Percentiles rank a stretch among this genome's conserved stretches.
These are phyloP conservation scores for Oscheius onirici DNA, from an alignment of 2,888 invertebrate species.

Conservation along the genomic window DNA sequence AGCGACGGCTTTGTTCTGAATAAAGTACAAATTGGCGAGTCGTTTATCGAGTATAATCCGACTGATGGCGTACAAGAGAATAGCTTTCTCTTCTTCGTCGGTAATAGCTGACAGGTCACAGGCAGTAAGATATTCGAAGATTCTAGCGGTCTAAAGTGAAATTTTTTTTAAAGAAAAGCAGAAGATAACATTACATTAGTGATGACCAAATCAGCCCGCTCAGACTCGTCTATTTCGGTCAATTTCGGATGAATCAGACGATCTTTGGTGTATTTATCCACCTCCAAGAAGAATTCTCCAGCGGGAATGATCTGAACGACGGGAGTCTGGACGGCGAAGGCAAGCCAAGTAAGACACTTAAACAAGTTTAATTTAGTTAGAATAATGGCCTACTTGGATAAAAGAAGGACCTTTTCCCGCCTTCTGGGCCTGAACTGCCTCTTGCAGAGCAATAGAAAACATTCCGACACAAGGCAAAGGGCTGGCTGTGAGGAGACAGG, in stretches of 20 bases:
- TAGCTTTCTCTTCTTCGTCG: background rate
- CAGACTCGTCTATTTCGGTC: background rate
- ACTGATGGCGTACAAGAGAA: slow-evolving; percentile 13
- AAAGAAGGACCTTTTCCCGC: background rate
- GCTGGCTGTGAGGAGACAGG: background rate
- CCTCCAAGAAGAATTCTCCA: slow-evolving; percentile 19
- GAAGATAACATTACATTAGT: background rate
- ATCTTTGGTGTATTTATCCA: background rate
- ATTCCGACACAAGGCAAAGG: background rate
- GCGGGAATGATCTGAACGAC: slow-evolving; percentile 10
- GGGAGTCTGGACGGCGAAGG: slow-evolving; percentile 20
- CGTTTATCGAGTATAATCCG: slow-evolving; percentile 14
- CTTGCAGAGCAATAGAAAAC: background rate
- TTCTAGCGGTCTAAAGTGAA: slow-evolving; percentile 2
- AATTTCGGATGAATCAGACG: background rate
- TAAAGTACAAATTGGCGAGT: background rate
- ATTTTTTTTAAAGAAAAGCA: background rate
- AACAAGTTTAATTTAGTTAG: background rate
- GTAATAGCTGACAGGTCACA: background rate
- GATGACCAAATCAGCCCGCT: background rate
- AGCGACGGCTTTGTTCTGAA: background rate
- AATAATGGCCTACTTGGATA: background rate
- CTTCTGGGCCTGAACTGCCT: background rate
- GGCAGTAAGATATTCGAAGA: background rate
- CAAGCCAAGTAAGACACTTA: slow-evolving; percentile 31